Evolutionary conservation across 1,140 invertebrate species (phyloP).

Genomic region (Formica selysi): DNA sequence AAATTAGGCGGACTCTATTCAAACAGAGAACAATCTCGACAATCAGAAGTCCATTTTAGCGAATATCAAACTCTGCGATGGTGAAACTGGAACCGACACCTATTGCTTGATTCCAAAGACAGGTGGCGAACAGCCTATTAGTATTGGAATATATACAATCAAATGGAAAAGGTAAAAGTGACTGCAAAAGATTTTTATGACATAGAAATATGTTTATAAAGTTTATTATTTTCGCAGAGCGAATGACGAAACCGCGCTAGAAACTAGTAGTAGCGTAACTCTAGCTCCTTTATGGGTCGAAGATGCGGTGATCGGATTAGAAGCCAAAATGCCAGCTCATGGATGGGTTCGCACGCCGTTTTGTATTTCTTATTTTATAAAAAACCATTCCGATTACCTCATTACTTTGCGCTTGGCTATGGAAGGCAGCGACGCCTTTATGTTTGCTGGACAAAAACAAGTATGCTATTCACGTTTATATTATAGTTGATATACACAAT

Average conservation of each 20-base stretch:
- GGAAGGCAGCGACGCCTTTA: slow-evolving; percentile 94
- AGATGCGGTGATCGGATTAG: slow-evolving; percentile 90
- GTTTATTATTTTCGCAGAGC: slow-evolving; percentile 73
- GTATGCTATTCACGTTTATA: slow-evolving; percentile 82
- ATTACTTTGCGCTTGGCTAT: slow-evolving; percentile 92
- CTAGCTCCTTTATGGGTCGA: slow-evolving; percentile 88
- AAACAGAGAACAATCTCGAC: slow-evolving; percentile 75
- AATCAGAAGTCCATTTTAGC: slow-evolving; percentile 77
- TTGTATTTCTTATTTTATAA: slow-evolving; percentile 90
- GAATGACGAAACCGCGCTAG: slow-evolving; percentile 75
- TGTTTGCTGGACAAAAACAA: slow-evolving; percentile 96
- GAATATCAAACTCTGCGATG: slow-evolving; percentile 80
- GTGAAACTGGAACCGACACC: slow-evolving; percentile 87
- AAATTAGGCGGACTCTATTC: slow-evolving; percentile 80
- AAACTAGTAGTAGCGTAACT: slow-evolving; percentile 86
- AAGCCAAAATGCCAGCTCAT: slow-evolving; percentile 91
- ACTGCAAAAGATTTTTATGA: slow-evolving; percentile 17
- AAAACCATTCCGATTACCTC: slow-evolving; percentile 91
- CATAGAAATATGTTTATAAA: not conserved
- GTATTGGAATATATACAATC: slow-evolving; percentile 91
- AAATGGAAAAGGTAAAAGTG: slow-evolving; percentile 91
- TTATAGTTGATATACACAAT: not conserved
- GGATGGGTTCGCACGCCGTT: slow-evolving; percentile 91
- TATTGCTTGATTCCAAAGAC: slow-evolving; percentile 85
- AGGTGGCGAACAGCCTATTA: slow-evolving; percentile 87